Conservation (phyloP, 1,140 invertebrate species). For the Drosophila tropicalis region DNA sequence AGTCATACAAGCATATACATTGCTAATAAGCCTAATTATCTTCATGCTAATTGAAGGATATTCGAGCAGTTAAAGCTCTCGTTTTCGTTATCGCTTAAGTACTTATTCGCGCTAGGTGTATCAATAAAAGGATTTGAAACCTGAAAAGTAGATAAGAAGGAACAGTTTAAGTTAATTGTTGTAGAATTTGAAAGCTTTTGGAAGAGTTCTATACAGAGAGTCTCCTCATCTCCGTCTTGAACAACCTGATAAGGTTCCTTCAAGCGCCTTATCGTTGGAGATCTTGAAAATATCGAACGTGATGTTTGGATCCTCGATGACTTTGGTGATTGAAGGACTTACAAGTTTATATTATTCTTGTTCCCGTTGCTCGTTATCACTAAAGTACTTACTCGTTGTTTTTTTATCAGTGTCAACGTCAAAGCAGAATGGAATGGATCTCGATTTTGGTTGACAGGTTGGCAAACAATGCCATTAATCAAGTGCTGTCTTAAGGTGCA, state of each 20-base stretch:
- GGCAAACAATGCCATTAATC: slow-evolving; percentile 74
- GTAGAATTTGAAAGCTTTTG: too few species aligned
- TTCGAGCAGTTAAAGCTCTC: slow-evolving; percentile 4
- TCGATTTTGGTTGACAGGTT: slow-evolving; percentile 61
- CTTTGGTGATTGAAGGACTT: background rate
- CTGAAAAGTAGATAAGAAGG: background rate
- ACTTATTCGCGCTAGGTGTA: background rate
- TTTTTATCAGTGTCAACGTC: slow-evolving; percentile 65
- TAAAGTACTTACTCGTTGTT: slow-evolving; percentile 27
- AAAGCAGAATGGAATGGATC: slow-evolving; percentile 56
- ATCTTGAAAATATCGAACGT: background rate
- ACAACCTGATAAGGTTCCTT: too few species aligned
- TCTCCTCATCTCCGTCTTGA: too few species aligned
- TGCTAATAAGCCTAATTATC: slow-evolving; percentile 77
- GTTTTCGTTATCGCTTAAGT: slow-evolving; percentile 14
- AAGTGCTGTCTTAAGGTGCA: slow-evolving; percentile 69
- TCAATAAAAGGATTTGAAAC: background rate
- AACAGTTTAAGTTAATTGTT: too few species aligned
- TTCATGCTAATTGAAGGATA: slow-evolving; percentile 42
- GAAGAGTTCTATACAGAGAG: too few species aligned
- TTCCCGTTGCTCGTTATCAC: background rate
- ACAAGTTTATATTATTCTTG: background rate
- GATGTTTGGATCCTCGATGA: background rate
- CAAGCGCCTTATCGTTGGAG: too few species aligned
- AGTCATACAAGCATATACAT: slow-evolving; percentile 46